Conservation (phyloP, 2,888 invertebrate species). For the Acleris emargana region DNA sequence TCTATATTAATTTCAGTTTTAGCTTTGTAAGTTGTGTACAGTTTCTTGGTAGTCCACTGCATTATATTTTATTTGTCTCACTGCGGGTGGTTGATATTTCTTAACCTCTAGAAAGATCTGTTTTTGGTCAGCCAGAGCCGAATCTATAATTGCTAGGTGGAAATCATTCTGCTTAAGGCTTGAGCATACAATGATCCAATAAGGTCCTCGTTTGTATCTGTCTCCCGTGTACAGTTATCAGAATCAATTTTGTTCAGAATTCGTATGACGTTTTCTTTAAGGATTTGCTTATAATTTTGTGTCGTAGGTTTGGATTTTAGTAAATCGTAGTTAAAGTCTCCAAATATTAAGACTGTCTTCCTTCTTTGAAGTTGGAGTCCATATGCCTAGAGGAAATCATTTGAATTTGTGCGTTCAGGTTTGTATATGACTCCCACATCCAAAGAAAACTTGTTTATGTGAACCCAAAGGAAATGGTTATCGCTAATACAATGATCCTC, state of each 20-base stretch:
- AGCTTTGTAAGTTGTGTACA: neutral
- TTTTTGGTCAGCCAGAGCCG: neutral
- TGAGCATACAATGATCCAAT: too few species aligned
- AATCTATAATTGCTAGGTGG: too few species aligned
- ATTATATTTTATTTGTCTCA: neutral
- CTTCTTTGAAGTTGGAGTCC: neutral
- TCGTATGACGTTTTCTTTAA: too few species aligned
- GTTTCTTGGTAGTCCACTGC: neutral
- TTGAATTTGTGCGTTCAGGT: neutral
- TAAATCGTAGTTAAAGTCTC: neutral
- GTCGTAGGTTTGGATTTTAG: neutral
- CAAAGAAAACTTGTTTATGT: neutral
- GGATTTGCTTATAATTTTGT: neutral
- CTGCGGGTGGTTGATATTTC: neutral
- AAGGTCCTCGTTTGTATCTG: too few species aligned
- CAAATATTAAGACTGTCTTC: neutral
- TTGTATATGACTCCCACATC: neutral
- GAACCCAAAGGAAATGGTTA: neutral
- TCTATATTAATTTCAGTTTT: neutral
- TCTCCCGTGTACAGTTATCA: too few species aligned
- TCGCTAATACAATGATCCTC: neutral
- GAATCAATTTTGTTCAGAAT: too few species aligned
- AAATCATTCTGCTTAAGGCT: too few species aligned
- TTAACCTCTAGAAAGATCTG: neutral
- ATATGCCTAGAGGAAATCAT: neutral